Evolutionary conservation across 2,888 invertebrate species (phyloP).

Genomic region (Leptinotarsa peninsularis): DNA sequence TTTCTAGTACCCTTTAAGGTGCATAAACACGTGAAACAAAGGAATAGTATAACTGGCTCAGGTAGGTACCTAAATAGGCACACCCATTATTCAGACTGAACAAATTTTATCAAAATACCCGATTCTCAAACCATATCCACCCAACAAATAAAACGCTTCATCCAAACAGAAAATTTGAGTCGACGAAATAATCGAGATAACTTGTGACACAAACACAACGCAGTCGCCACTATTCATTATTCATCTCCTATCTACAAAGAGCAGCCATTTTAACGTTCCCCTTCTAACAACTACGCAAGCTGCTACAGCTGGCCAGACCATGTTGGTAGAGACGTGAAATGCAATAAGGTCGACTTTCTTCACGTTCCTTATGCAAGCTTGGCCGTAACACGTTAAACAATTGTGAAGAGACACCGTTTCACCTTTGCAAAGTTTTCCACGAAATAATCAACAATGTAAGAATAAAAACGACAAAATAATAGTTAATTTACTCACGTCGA

Average conservation of each 20-base stretch:
- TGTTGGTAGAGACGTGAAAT: conserved; percentile 51
- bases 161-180: neutral
- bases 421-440: conserved; percentile 31
- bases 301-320: conserved; percentile 39
- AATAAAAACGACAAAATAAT: conserved; percentile 30
- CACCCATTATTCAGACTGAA: neutral
- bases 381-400: conserved; percentile 67
- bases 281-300: conserved; percentile 35
- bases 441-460: conserved; percentile 23
- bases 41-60: too few relatives aligned
- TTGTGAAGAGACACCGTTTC: conserved; percentile 33
- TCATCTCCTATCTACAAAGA: conserved; percentile 22
- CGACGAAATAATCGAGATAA: neutral
- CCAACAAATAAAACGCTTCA: neutral
- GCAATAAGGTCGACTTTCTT: conserved; percentile 73
- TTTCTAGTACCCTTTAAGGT: too few relatives aligned
- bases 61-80: too few relatives aligned
- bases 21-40: too few relatives aligned
- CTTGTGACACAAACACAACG: neutral
- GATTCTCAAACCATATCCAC: neutral
- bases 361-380: conserved; percentile 68
- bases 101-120: neutral
- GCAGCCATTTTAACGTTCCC: conserved; percentile 47
- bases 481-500: conserved; percentile 71
- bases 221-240: conserved; percentile 6